A percentile compares a stretch with the other conserved stretches of the same genome.
phyloP scores from a whole-genome alignment of 2,113 vertebrate species.

The Ahaetulla prasina region DNA sequence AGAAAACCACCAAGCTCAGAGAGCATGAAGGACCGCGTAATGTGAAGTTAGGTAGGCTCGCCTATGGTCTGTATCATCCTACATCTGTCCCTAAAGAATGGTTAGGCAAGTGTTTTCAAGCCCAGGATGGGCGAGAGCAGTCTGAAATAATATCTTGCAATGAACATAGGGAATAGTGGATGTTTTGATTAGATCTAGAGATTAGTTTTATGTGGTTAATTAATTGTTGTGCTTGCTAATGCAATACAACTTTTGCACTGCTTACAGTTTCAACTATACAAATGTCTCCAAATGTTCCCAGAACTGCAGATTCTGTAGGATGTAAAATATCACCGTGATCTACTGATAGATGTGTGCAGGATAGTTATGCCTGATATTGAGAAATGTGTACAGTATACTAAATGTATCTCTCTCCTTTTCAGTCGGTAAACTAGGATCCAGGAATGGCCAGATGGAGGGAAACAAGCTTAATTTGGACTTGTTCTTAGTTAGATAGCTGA shows the following conservation, averaged over 20 bases:
- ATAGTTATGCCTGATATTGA: not conserved
- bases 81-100: not conserved
- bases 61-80: not conserved
- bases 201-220: not conserved
- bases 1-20: not conserved
- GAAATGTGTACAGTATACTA: not conserved
- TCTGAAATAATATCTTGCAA: not conserved
- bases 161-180: not conserved
- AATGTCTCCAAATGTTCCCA: not conserved
- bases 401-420: not conserved
- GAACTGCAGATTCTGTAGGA: not conserved
- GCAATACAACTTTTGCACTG: not conserved
- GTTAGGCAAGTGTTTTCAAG: not conserved
- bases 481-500: not conserved
- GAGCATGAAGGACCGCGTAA: not conserved
- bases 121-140: not conserved
- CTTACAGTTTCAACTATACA: not conserved
- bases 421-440: not conserved
- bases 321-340: not conserved
- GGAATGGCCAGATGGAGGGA: not conserved
- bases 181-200: not conserved
- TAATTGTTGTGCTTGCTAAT: not conserved
- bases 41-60: not conserved
- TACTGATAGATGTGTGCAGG: not conserved
- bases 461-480: not conserved